Conservation (phyloP, 2,113 vertebrate species). For the Delphinapterus leucas region DNA sequence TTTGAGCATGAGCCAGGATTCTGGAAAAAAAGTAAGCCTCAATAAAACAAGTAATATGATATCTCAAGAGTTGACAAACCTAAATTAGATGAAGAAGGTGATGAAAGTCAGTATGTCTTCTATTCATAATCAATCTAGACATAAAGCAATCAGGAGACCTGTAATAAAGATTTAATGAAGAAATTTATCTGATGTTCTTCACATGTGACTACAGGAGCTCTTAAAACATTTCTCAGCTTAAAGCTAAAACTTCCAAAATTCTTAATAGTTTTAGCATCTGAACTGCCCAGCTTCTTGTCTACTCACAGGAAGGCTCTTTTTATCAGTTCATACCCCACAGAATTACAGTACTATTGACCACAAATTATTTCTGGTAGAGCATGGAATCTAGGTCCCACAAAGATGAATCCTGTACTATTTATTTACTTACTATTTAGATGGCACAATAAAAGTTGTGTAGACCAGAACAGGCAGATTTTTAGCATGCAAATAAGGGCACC, state of each 20-base stretch:
- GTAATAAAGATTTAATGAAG: slow-evolving; percentile 24
- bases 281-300: slow-evolving; percentile 4
- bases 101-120: slow-evolving; percentile 11
- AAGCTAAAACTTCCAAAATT: slow-evolving; percentile 2
- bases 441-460: slow-evolving; percentile 85
- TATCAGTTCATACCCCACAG: slow-evolving; percentile 91
- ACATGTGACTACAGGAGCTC: not conserved
- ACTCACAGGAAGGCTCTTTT: slow-evolving; percentile 39
- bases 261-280: not conserved
- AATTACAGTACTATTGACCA: slow-evolving; percentile 90
- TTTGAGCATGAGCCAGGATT: slow-evolving; percentile 13
- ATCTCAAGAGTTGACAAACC: not conserved
- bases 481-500: slow-evolving; percentile 81
- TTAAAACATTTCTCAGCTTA: slow-evolving; percentile 33
- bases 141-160: not conserved
- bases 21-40: not conserved
- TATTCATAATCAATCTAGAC: not conserved
- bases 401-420: slow-evolving; percentile 85
- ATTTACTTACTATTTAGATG: slow-evolving; percentile 85
- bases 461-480: slow-evolving; percentile 81
- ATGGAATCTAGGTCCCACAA: slow-evolving; percentile 79
- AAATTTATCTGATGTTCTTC: not conserved
- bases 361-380: slow-evolving; percentile 92
- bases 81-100: not conserved
- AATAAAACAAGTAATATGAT: not conserved